Base-by-base conservation (phyloP, 1,140 invertebrate species). In the Drosophila parvula region DNA sequence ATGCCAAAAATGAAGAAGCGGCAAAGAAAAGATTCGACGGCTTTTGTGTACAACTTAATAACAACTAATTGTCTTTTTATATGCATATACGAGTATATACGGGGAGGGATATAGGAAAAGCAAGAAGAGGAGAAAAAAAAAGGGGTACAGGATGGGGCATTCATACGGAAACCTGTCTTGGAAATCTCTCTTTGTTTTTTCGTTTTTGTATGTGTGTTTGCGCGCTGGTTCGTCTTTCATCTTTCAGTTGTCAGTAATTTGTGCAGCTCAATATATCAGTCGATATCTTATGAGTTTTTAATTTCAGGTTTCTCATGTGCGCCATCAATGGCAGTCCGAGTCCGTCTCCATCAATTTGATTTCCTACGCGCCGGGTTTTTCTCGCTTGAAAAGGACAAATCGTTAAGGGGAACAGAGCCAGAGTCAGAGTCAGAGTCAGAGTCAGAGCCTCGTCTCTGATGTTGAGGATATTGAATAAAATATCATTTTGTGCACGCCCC, bases 261-360 rank as follows among this genome's bases (percentile, higher is more conserved):
- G 90, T 91, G 90, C 90, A 91, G 86, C 90, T 91, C 90, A 91
- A 91, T 91, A 91, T 91, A 86, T 91, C 90, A 91, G 90, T 91
- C 90, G 90, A 91, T 91, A 91, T 91, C 90, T 91, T 91, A 91
- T 91, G 90, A 91, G 90, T 91, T 91, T 91, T 91, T 91, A 91
- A 91, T 91, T 91, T 91, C 89, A 91, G 90, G 88, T 90, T 88
- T 78, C 50, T 67, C 59, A 62, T 57, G 30, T 53, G 51, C 32
- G 51, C 34, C 51, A 53, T 36, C 50, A 53, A 53, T 53, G 32
- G 50, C 0, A 7, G 28, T 16, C 12, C 47, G 14, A 5, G 5
- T 45, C 43, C 36, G 44, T n/a, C 44, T 55, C 76, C 89, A 91
- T 91, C 90, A 91, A 91, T 91, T 79, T 90, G 90, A 90, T 90